phyloP scores from a whole-genome alignment of 2,797 vertebrate species.

The Alosa sapidissima region DNA sequence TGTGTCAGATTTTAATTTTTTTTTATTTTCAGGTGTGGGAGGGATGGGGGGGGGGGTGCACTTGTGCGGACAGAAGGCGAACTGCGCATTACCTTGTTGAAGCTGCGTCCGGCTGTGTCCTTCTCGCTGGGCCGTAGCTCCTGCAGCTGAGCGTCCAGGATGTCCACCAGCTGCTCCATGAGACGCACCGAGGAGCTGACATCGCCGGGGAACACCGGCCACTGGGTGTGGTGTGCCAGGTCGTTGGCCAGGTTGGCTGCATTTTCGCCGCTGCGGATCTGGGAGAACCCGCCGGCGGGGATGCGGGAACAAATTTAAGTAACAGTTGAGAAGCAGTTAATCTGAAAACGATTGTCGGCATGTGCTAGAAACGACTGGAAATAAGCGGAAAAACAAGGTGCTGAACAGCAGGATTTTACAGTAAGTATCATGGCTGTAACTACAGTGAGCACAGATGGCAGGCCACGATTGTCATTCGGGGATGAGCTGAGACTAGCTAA shows the following conservation, averaged over 20 bases:
- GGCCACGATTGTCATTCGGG: background rate
- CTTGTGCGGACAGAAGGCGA: background rate
- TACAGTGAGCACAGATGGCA: background rate
- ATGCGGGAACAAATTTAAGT: no score
- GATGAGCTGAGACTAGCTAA: background rate
- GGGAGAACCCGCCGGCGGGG: slow-evolving; percentile 21
- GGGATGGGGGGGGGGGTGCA: background rate
- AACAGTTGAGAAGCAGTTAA: background rate
- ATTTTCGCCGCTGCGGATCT: slow-evolving; percentile 98
- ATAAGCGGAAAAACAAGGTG: background rate
- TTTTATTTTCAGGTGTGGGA: no score
- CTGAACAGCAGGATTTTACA: background rate
- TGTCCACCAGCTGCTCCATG: slow-evolving; percentile 98
- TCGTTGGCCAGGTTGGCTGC: slow-evolving; percentile 96
- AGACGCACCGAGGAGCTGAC: slow-evolving; percentile 93
- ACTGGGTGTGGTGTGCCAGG: slow-evolving; percentile 95
- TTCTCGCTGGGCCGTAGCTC: slow-evolving; percentile 93
- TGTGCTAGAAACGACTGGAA: background rate
- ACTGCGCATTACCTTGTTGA: slow-evolving; percentile 87
- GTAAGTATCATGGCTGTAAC: background rate
- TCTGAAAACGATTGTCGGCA: background rate
- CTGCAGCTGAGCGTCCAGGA: slow-evolving; percentile 95
- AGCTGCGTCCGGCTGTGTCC: slow-evolving; percentile 93
- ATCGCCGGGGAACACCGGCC: slow-evolving; percentile 91
- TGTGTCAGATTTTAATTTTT: background rate